A percentile compares a stretch with the other conserved stretches of the same genome.
These are phyloP conservation scores for Brachionus manjavacas DNA, from an alignment of 1,140 invertebrate genomes.

Conservation along the genomic window DNA sequence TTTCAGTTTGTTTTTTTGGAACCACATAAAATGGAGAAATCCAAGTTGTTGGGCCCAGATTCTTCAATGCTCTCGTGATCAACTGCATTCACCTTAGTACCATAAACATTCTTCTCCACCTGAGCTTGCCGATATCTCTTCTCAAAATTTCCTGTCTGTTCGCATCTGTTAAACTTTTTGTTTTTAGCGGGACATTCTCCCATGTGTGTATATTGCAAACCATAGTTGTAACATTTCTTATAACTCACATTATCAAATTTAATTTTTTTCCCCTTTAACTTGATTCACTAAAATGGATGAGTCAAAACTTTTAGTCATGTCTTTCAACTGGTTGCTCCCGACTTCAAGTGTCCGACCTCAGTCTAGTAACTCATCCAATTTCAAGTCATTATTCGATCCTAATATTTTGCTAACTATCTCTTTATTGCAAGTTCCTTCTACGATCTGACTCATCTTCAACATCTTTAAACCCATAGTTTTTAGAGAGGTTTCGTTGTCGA, in stretches of 20 bases:
- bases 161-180: not conserved
- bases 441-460: not conserved
- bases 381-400: not conserved
- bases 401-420: not conserved
- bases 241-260: not conserved
- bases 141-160: not conserved
- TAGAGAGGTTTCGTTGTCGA: not conserved
- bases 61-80: not conserved
- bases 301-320: not conserved
- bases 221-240: not conserved
- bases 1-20: constrained; percentile 45
- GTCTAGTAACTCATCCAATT: not conserved
- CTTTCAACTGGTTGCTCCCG: not conserved
- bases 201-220: not conserved
- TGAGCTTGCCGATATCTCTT: not conserved
- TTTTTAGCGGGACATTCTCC: not conserved
- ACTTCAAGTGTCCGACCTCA: not conserved
- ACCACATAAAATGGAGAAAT: constrained; percentile 49
- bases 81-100: not conserved
- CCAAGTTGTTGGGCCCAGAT: constrained; percentile 47
- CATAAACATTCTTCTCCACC: not conserved
- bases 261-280: not conserved
- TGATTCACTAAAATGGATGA: not conserved
- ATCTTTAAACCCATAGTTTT: not conserved
- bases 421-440: not conserved